These are phyloP conservation scores for Ectemnius cavifrons DNA, from an alignment of 2,888 invertebrate species.

Conservation along the genomic window DNA sequence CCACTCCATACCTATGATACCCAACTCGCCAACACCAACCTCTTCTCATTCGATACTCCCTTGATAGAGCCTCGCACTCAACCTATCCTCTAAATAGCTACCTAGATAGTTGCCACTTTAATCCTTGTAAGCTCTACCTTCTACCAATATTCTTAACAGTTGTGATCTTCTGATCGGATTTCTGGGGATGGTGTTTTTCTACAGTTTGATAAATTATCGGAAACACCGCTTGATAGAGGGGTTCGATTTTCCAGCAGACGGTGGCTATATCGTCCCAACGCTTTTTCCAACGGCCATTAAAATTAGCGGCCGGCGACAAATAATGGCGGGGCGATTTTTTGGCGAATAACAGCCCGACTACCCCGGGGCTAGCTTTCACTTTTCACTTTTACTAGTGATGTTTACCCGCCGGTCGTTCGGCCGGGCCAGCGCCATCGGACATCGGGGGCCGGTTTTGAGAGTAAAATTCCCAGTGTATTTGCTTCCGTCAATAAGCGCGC, in stretches of 20 bases:
- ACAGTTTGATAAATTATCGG: no score
- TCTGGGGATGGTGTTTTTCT: no score
- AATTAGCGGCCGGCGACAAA: constrained; percentile 28
- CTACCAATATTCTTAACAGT: no score
- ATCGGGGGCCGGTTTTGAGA: constrained; percentile 52
- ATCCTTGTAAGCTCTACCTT: no score
- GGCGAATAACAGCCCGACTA: constrained; percentile 35
- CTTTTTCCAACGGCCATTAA: not conserved
- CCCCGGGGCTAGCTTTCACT: constrained; percentile 51
- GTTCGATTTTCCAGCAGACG: no score
- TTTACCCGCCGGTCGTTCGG: constrained; percentile 43
- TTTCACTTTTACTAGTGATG: constrained; percentile 57
- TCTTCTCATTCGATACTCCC: no score
- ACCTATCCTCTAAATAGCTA: no score
- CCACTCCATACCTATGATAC: constrained; percentile 4
- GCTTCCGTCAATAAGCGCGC: constrained; percentile 56
- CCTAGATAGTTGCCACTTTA: no score
- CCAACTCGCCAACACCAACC: no score
- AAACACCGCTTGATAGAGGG: no score
- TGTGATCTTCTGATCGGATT: no score
- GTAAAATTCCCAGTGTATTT: constrained; percentile 61
- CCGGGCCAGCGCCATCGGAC: constrained; percentile 24
- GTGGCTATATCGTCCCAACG: not conserved
- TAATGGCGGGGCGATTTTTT: constrained; percentile 43
- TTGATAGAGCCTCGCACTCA: no score